phyloP scores from a whole-genome alignment of 2,888 invertebrate species.

The Lithophane socia region DNA sequence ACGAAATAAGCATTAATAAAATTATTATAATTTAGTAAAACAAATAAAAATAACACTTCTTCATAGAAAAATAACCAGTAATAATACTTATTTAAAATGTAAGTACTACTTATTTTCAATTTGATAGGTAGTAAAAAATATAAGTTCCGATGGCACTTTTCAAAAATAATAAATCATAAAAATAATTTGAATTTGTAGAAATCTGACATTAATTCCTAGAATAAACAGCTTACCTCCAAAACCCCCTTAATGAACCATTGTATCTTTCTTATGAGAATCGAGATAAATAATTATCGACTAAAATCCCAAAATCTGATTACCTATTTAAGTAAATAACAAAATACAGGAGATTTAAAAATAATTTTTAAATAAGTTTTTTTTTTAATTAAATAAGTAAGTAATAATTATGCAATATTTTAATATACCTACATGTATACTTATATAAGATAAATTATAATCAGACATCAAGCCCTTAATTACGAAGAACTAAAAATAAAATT shows the following conservation, averaged over 20 bases:
- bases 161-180: slow-evolving; percentile 2
- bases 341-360: slow-evolving; percentile 19
- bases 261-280: slow-evolving; percentile 7
- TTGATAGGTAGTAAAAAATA: slow-evolving; percentile 21
- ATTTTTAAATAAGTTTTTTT: background rate
- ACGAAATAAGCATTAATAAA: background rate
- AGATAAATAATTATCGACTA: slow-evolving; percentile 2
- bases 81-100: slow-evolving; percentile 30
- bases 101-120: slow-evolving; percentile 23
- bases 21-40: slow-evolving; percentile 9
- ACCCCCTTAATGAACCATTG: background rate
- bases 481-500: slow-evolving; percentile 17
- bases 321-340: slow-evolving; percentile 42
- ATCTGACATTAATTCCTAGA: background rate
- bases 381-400: slow-evolving; percentile 27
- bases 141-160: slow-evolving; percentile 32
- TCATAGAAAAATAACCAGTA: slow-evolving; percentile 17
- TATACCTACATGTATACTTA: slow-evolving; percentile 37
- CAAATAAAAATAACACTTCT: background rate
- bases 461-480: slow-evolving; percentile 34
- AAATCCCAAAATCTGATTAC: slow-evolving; percentile 15
- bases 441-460: slow-evolving; percentile 32
- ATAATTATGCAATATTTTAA: slow-evolving; percentile 16
- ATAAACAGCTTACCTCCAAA: too few relatives aligned
- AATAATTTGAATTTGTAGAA: background rate